Evolutionary conservation across 1,140 invertebrate species (phyloP).

Genomic region (Leguminivora glycinivorella): DNA sequence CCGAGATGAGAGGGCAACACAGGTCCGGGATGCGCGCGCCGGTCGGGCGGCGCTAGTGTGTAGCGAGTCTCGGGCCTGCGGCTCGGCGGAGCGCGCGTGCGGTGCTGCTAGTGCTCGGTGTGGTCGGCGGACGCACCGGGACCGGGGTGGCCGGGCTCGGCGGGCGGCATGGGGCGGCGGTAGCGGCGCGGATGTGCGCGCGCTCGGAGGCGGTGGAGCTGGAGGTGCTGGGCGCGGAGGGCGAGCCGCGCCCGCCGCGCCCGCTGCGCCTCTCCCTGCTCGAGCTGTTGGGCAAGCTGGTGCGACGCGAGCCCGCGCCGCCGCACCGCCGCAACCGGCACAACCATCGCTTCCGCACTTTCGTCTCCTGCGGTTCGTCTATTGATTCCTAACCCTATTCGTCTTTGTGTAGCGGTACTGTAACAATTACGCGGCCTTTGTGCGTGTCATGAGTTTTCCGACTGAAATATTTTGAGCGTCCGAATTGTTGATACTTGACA

Average conservation of each 20-base stretch:
- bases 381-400: slow-evolving; percentile 43
- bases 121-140: no score
- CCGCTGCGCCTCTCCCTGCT: slow-evolving; percentile 81
- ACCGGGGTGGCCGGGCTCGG: slow-evolving; percentile 61
- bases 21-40: slow-evolving; percentile 58
- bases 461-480: slow-evolving; percentile 20
- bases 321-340: slow-evolving; percentile 78
- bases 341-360: slow-evolving; percentile 82
- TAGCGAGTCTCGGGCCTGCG: slow-evolving; percentile 59
- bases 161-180: slow-evolving; percentile 68
- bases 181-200: slow-evolving; percentile 75
- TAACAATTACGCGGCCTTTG: not conserved
- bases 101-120: slow-evolving; percentile 37
- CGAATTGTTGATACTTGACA: slow-evolving; percentile 5
- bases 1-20: slow-evolving; percentile 43
- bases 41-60: slow-evolving; percentile 60
- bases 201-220: slow-evolving; percentile 74
- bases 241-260: slow-evolving; percentile 62
- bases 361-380: slow-evolving; percentile 82
- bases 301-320: slow-evolving; percentile 74
- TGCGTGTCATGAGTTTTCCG: slow-evolving; percentile 31
- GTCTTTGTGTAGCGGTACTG: not conserved
- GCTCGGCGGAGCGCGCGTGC: slow-evolving; percentile 59
- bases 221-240: slow-evolving; percentile 73
- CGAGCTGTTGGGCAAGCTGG: slow-evolving; percentile 84